These are phyloP conservation scores for Halcyon smyrnensis DNA, from an alignment of 2,797 vertebrate genomes.

Conservation along the genomic window DNA sequence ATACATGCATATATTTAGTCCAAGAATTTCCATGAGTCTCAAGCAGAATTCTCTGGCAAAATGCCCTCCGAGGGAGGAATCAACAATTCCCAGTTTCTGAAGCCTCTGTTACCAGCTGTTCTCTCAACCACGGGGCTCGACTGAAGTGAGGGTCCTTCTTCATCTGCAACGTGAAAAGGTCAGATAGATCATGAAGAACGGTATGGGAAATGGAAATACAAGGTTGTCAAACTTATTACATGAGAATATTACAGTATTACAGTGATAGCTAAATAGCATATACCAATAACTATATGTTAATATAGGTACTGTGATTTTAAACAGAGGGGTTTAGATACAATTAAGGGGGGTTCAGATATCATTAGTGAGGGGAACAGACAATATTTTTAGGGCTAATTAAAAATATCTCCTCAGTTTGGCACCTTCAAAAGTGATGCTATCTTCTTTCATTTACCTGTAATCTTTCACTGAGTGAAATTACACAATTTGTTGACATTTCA, in stretches of 20 bases:
- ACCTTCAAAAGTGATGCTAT: background rate
- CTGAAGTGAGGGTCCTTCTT: background rate
- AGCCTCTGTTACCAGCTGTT: background rate
- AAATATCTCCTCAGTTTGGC: background rate
- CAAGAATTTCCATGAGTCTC: conserved; percentile 57
- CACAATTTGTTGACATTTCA: background rate
- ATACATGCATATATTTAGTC: conserved; percentile 41
- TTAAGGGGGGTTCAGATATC: background rate
- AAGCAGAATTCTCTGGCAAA: conserved; percentile 55
- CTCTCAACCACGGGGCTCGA: background rate
- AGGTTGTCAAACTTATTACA: background rate
- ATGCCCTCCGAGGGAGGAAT: conserved; percentile 11
- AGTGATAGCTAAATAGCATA: background rate
- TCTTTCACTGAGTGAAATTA: background rate
- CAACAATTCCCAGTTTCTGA: background rate
- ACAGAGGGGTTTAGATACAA: background rate
- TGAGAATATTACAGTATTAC: background rate
- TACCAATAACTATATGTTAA: background rate
- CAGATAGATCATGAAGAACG: background rate
- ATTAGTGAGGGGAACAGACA: background rate
- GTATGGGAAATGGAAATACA: background rate
- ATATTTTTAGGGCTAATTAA: background rate
- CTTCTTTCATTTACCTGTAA: background rate
- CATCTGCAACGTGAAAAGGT: background rate
- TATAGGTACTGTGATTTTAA: background rate